Conservation (phyloP, 2,888 invertebrate genomes). For the Lasioglossum marginatum region DNA sequence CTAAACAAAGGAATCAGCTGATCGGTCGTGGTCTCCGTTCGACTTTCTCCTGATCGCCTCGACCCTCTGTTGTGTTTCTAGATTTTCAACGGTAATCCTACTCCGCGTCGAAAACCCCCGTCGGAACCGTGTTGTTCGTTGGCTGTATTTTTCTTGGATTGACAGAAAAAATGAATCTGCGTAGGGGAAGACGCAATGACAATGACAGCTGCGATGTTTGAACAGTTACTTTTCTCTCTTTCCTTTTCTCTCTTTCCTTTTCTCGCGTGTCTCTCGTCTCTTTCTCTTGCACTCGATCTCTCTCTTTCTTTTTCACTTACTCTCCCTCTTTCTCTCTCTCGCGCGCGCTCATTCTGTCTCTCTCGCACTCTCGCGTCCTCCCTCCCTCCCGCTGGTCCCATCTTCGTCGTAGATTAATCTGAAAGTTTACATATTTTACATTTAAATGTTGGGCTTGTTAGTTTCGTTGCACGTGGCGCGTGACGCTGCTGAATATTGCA, state of each 20-base stretch:
- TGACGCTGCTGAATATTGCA: slow-evolving; percentile 8
- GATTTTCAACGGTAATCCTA: neutral
- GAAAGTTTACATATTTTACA: slow-evolving; percentile 22
- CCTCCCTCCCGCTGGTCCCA: slow-evolving; percentile 16
- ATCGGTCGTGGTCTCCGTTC: slow-evolving; percentile 84
- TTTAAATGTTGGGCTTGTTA: slow-evolving; percentile 2
- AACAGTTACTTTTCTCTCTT: slow-evolving; percentile 47
- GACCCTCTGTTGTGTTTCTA: slow-evolving; percentile 1
- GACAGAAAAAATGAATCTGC: slow-evolving; percentile 57
- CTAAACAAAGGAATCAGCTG: slow-evolving; percentile 94
- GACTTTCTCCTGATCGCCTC: slow-evolving; percentile 41
- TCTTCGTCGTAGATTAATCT: slow-evolving; percentile 27
- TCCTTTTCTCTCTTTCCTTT: slow-evolving; percentile 12
- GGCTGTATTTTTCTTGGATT: slow-evolving; percentile 7
- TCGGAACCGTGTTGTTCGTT: neutral
- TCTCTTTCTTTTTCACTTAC: neutral
- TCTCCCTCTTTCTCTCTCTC: neutral
- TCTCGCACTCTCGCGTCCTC: slow-evolving; percentile 6
- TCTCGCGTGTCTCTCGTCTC: neutral
- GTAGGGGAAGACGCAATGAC: slow-evolving; percentile 76
- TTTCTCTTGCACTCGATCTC: neutral
- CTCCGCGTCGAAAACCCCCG: neutral
- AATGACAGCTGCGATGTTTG: slow-evolving; percentile 80
- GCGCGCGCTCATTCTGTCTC: no score
- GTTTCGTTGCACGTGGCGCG: slow-evolving; percentile 7